Evolutionary conservation across 2,888 invertebrate genomes (phyloP).

Genomic region (Thymelicus sylvestris): DNA sequence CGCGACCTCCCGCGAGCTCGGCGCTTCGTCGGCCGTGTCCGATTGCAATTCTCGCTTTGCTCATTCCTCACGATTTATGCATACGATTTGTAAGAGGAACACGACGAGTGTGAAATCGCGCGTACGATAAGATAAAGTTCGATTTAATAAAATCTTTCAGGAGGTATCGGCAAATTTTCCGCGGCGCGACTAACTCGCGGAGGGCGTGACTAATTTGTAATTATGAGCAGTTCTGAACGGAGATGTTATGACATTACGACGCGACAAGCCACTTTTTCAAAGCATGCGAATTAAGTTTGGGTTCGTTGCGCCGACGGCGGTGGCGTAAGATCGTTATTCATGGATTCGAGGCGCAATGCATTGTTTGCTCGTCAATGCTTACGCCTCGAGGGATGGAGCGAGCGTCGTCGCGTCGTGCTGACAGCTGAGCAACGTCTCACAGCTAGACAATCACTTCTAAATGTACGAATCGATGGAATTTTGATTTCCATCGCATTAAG

Average conservation of each 20-base stretch:
- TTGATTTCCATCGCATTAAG: constrained; percentile 2
- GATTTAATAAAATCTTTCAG: constrained; percentile 52
- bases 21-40: constrained; percentile 60
- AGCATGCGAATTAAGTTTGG: constrained; percentile 74
- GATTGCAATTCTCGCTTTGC: constrained; percentile 70
- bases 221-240: constrained; percentile 36
- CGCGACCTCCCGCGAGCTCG: constrained; percentile 76
- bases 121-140: constrained; percentile 62
- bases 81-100: constrained; percentile 67
- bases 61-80: constrained; percentile 72
- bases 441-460: constrained; percentile 32
- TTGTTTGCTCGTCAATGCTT: constrained; percentile 80
- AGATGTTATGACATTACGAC: constrained; percentile 45
- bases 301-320: constrained; percentile 65
- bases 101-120: constrained; percentile 67
- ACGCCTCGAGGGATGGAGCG: constrained; percentile 67
- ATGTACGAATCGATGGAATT: constrained; percentile 25
- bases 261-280: constrained; percentile 51
- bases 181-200: constrained; percentile 39
- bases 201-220: constrained; percentile 50
- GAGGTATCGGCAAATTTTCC: constrained; percentile 48
- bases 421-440: constrained; percentile 62
- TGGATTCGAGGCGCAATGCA: constrained; percentile 68
- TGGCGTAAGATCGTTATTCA: constrained; percentile 73
- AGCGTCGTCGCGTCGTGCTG: constrained; percentile 53